phyloP scores from a whole-genome alignment of 2,113 vertebrate genomes.

The Parotia lawesii region DNA sequence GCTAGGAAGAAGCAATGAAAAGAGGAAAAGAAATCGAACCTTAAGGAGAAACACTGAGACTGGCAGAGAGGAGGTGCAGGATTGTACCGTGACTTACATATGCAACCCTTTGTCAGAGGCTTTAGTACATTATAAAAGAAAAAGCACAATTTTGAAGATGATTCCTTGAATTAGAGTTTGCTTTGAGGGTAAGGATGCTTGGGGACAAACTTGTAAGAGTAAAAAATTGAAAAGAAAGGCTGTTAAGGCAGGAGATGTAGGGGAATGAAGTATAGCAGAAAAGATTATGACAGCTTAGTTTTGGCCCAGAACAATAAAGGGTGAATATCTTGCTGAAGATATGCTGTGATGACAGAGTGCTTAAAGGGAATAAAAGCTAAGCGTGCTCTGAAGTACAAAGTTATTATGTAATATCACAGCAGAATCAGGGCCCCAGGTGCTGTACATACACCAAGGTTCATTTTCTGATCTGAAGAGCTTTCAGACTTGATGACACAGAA shows the following conservation, averaged over 20 bases:
- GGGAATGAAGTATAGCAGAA: neutral
- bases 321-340: slow-evolving; percentile 26
- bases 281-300: slow-evolving; percentile 44
- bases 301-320: slow-evolving; percentile 48
- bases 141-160: neutral
- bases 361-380: slow-evolving; percentile 53
- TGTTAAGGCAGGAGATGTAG: neutral
- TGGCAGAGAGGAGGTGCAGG: neutral
- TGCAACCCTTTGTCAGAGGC: neutral
- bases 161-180: slow-evolving; percentile 13
- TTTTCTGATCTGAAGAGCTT: slow-evolving; percentile 57
- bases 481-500: slow-evolving; percentile 44
- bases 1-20: neutral
- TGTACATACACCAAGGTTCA: slow-evolving; percentile 8
- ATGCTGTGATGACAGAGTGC: slow-evolving; percentile 12
- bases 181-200: slow-evolving; percentile 6
- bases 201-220: neutral
- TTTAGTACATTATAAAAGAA: slow-evolving; percentile 11
- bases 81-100: neutral
- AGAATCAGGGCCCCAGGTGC: slow-evolving; percentile 42
- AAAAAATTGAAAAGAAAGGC: neutral
- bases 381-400: slow-evolving; percentile 37
- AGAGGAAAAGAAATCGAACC: neutral
- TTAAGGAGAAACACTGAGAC: neutral
- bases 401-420: slow-evolving; percentile 42